phyloP scores from a whole-genome alignment of 2,797 vertebrate genomes.

The Aphelocoma californica region DNA sequence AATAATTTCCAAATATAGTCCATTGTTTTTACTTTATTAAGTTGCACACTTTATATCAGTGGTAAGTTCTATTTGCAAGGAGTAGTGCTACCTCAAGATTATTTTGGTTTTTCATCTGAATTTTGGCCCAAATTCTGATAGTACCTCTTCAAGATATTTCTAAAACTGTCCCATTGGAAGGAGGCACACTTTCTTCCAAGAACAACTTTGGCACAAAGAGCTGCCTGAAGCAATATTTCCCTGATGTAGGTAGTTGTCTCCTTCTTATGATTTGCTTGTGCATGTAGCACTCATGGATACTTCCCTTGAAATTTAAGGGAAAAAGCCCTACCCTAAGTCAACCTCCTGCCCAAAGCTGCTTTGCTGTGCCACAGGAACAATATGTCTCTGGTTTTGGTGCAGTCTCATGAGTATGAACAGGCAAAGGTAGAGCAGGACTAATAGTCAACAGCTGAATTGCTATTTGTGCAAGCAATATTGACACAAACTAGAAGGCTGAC shows the following conservation, averaged over 20 bases:
- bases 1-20: not conserved
- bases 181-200: not conserved
- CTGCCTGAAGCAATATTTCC: not conserved
- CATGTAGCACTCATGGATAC: too few relatives aligned
- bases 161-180: not conserved
- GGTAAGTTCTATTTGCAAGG: not conserved
- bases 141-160: not conserved
- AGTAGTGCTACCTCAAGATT: not conserved
- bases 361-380: not conserved
- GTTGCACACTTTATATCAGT: not conserved
- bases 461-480: not conserved
- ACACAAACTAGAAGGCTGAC: not conserved
- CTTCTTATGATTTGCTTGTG: not conserved
- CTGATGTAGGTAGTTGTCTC: not conserved
- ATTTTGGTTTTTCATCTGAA: not conserved
- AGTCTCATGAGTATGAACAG: not conserved
- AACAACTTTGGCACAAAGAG: not conserved
- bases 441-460: not conserved
- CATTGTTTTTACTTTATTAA: not conserved
- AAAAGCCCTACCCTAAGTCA: not conserved
- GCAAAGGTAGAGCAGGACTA: not conserved
- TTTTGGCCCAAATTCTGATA: not conserved
- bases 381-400: not conserved
- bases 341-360: not conserved
- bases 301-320: not conserved